Conservation (phyloP, 2,888 invertebrate genomes). For the Oasisia sp. region DNA sequence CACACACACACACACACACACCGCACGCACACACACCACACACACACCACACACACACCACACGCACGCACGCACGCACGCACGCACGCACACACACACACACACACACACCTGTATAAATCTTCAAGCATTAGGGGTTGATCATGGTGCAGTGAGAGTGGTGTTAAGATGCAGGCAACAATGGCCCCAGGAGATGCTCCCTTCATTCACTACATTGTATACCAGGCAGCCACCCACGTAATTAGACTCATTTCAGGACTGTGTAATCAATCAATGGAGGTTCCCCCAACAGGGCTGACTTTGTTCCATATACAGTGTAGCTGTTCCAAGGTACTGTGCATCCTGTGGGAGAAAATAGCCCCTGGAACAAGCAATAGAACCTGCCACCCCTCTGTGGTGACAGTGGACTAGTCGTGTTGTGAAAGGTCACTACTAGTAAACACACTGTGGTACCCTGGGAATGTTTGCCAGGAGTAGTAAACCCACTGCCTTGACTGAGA, state of each 20-base stretch:
- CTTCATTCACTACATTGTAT: neutral
- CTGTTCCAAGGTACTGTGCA: too few relatives aligned
- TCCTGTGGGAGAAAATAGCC: neutral
- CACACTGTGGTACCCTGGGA: neutral
- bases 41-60: neutral
- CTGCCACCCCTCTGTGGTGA: neutral
- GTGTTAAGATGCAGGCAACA: neutral
- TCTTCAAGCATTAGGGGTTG: neutral
- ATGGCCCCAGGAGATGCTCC: neutral
- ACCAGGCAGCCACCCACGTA: neutral
- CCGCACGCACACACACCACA: too few relatives aligned
- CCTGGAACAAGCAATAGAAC: neutral
- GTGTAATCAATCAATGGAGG: neutral
- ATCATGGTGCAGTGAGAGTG: neutral
- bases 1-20: neutral
- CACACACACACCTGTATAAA: neutral
- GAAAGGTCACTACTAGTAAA: slow-evolving; percentile 11
- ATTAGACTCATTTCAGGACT: neutral
- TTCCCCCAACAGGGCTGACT: neutral
- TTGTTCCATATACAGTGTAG: neutral
- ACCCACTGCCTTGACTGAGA: neutral
- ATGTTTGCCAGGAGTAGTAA: neutral
- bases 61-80: too few relatives aligned
- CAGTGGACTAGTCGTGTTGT: neutral
- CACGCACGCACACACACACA: neutral